Evolutionary conservation across 2,797 vertebrate genomes (phyloP), one percentile per base, ranked within the genome.

Genomic region (Heliangelus exortis): DNA sequence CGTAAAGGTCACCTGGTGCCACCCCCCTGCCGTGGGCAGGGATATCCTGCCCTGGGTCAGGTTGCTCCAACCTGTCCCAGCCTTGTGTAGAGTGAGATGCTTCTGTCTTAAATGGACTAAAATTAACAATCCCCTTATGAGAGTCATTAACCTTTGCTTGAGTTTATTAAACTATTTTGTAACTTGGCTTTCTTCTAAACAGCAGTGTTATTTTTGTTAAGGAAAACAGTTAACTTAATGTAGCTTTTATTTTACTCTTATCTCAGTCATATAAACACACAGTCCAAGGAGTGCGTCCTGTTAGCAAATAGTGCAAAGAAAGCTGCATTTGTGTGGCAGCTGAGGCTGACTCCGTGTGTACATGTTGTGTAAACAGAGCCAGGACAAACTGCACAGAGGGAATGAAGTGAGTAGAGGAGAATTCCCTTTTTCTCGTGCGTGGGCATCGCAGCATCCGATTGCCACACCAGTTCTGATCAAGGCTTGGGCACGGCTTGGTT

Each of bases 31-130:
- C 2, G 2, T 51, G 68, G 63, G 54, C 62, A 59, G 62, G 62
- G 28, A 33, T 36, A 17, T 26, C 66, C 67, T 67, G 74, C 31
- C 2, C 43, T 4, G 4, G 62, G 22, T 51, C 26, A 10, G 50
- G 69, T 9, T 59, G 45, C 39, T 75, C 36, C 19, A 36, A 65
- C 65, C n/a, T 4, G 0, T 22, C 78, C 5, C 5, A 28, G 61
- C 22, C 22, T 20, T 2, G 1, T 8, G 34, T 6, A 31, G 53
- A 34, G 17, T 0, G 7, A 78, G 9, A 10, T 4, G 16, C 41
- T 8, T 47, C 33, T 23, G 3, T 39, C 10, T 20, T 41, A 36
- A 10, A 19, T 5, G 14, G 29, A 20, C 29, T 57, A 29, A 83
- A 86, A 20, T 7, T 5, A 66, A 26, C 23, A 2, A 11, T 36